These are phyloP conservation scores for Hylaea fasciaria DNA, from an alignment of 2,888 invertebrate genomes.

Conservation along the genomic window DNA sequence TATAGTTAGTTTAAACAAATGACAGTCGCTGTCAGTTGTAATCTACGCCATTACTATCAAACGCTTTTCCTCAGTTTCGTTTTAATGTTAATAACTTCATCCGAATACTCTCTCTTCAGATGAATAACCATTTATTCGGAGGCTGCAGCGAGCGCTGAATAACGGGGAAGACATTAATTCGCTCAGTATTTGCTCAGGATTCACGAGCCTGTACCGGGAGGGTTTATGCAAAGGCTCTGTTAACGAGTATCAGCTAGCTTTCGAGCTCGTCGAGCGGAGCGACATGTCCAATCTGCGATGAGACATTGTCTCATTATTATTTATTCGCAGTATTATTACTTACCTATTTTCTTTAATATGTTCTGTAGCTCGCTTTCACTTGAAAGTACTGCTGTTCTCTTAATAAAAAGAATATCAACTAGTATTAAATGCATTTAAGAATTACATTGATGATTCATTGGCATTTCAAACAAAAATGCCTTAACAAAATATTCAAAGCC, in stretches of 20 bases:
- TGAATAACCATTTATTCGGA: conserved; percentile 19
- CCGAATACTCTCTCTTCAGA: conserved; percentile 3
- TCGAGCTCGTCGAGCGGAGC: conserved; percentile 4
- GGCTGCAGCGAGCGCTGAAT: conserved; percentile 20
- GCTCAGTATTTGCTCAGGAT: conserved; percentile 10
- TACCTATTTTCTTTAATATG: too few species aligned
- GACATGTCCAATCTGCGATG: conserved; percentile 6
- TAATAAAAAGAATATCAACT: too few species aligned
- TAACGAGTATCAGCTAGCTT: conserved; percentile 21
- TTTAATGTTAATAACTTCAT: conserved; percentile 20
- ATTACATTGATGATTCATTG: too few species aligned
- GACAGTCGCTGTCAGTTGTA: neutral
- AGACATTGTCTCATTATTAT: neutral
- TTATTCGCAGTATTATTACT: too few species aligned
- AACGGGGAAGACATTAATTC: conserved; percentile 20
- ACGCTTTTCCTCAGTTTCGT: conserved; percentile 6
- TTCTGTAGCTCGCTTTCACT: too few species aligned
- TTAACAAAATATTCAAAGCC: neutral
- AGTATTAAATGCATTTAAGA: too few species aligned
- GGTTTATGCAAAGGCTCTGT: conserved; percentile 26
- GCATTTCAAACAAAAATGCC: too few species aligned
- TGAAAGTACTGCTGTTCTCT: too few species aligned
- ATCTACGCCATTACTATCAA: conserved; percentile 3
- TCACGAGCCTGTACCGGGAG: conserved; percentile 14
- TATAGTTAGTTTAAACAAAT: neutral